Evolutionary conservation across 2,888 invertebrate species (phyloP).

Genomic region (Drosophila rubida): DNA sequence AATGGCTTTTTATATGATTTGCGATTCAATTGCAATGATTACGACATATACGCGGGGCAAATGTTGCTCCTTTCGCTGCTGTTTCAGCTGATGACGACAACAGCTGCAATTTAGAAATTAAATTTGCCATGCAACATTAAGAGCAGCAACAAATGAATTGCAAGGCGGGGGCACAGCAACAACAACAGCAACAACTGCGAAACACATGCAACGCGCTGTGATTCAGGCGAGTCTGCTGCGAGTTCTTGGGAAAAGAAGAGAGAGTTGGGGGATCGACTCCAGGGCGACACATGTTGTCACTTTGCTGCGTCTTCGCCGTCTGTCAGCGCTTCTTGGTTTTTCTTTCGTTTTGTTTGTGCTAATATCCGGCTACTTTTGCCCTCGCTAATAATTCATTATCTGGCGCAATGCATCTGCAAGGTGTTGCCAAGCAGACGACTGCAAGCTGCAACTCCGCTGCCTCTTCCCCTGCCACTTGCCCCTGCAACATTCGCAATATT

Average conservation of each 20-base stretch:
- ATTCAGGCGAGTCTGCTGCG: constrained; percentile 42
- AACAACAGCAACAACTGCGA: neutral
- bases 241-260: constrained; percentile 25
- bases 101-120: constrained; percentile 83
- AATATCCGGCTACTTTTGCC: constrained; percentile 71
- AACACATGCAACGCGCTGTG: constrained; percentile 42
- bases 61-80: constrained; percentile 8
- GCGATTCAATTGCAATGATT: constrained; percentile 72
- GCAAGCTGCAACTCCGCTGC: neutral
- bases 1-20: constrained; percentile 65
- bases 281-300: constrained; percentile 72
- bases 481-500: constrained; percentile 7
- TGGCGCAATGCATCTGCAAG: constrained; percentile 47
- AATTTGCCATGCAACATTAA: constrained; percentile 82
- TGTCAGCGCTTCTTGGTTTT: too few species aligned
- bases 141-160: constrained; percentile 45
- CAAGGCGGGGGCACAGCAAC: neutral
- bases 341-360: constrained; percentile 41
- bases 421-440: constrained; percentile 44
- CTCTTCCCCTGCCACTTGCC: neutral
- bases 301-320: constrained; percentile 15
- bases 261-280: constrained; percentile 17
- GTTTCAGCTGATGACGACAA: constrained; percentile 59
- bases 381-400: constrained; percentile 70
- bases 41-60: constrained; percentile 32